Base-by-base conservation (phyloP, 1,140 invertebrate species). In the Venturia canescens region DNA sequence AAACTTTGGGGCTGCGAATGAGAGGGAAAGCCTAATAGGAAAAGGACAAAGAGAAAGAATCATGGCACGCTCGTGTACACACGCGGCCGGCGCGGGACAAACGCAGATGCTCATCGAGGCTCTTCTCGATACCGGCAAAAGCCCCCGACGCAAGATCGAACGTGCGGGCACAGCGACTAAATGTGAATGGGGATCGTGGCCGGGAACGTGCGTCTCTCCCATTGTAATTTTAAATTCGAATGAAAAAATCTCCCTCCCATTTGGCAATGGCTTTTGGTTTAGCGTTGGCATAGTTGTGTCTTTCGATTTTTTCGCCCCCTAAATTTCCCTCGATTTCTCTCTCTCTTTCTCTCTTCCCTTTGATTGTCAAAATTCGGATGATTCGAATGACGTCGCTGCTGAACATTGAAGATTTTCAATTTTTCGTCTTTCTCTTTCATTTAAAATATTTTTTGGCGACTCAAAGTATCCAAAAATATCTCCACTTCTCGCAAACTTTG, bases 41-140 rank as follows among this genome's bases (percentile, higher is more conserved):
- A 66, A 66, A 69, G 66, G 29, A 31, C 5, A 21, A 21, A 31
- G 6, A 29, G 48, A 16, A 34, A 31, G 31, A 31, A 69, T 31
- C 66, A 18, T 31, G 66, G 66, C 66, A 69, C 50, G n/a, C 34
- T 16, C 21, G 18, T 9, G 29, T 50, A 18, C 57, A 69, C 74
- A 48, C 78, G 71, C 34, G 70, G 70, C 38, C 38, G 38, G 38
- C 38, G 38, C 71, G 69, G 76, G 69, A 83, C 82, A 83, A 83
- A 88, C 89, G 90, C 90, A 91, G 90, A 91, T 91, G 90, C 90
- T 88, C 84, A 74, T 70, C 66, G 76, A 77, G 83, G 69, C 80
- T 78, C 80, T 67, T 76, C 75, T 57, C 50, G 78, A 50, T 50
- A 81, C 83, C 84, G 85, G 85, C 85, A 85, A 81, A 63, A 63